Evolutionary conservation across 1,140 invertebrate genomes (phyloP).

Genomic region (Portunus trituberculatus): DNA sequence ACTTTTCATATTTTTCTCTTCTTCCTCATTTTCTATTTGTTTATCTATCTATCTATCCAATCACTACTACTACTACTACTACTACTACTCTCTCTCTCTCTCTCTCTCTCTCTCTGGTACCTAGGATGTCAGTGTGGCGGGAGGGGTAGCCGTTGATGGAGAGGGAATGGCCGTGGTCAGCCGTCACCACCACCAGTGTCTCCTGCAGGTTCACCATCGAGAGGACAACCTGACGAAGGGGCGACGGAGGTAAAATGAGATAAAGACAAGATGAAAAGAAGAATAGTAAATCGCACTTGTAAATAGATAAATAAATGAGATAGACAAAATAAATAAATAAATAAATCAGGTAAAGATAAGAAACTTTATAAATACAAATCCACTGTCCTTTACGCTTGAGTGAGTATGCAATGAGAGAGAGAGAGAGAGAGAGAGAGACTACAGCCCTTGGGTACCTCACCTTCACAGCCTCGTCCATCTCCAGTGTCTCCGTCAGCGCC

Average conservation of each 20-base stretch:
- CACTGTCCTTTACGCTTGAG: no score
- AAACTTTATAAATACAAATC: no score
- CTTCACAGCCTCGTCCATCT: conserved; percentile 82
- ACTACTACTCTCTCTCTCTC: neutral
- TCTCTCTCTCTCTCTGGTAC: conserved; percentile 36
- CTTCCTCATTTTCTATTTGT: no score
- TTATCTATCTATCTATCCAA: neutral
- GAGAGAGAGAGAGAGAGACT: no score
- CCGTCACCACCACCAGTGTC: conserved; percentile 85
- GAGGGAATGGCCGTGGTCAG: conserved; percentile 88
- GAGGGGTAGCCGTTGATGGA: conserved; percentile 87
- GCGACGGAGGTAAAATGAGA: no score
- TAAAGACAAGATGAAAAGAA: no score
- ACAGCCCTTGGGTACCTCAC: neutral
- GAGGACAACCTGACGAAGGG: conserved; percentile 81
- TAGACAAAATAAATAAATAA: no score
- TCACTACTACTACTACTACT: no score
- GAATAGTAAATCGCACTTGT: no score
- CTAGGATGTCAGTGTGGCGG: conserved; percentile 85
- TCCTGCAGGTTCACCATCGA: conserved; percentile 83
- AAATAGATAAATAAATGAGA: no score
- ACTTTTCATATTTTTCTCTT: neutral
- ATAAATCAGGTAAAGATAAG: no score
- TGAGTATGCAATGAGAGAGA: no score
- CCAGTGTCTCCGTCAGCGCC: conserved; percentile 89